These are phyloP conservation scores for Sebastiscus tertius DNA, from an alignment of 2,797 vertebrate genomes.

Conservation along the genomic window DNA sequence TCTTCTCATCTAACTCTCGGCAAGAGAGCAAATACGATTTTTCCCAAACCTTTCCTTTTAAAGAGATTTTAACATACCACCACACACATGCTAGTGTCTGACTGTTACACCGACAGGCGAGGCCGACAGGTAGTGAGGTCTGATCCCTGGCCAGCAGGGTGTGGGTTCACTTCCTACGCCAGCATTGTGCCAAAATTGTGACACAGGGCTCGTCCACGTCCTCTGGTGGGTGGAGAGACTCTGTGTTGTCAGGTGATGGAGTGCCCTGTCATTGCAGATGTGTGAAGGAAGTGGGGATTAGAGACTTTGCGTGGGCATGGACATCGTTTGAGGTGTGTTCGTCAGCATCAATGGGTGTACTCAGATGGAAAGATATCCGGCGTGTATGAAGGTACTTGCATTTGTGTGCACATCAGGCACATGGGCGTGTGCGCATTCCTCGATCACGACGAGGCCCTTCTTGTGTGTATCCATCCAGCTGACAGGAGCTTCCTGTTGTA, in stretches of 20 bases:
- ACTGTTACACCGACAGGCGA: neutral
- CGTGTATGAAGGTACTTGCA: slow-evolving; percentile 1
- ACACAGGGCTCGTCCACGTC: slow-evolving; percentile 38
- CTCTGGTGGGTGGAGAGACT: slow-evolving; percentile 64
- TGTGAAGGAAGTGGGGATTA: slow-evolving; percentile 42
- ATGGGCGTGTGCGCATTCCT: slow-evolving; percentile 60
- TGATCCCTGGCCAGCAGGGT: slow-evolving; percentile 61
- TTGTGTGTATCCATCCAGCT: slow-evolving; percentile 56
- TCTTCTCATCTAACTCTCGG: too few relatives aligned
- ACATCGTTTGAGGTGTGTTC: slow-evolving; percentile 19
- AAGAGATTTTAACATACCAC: neutral
- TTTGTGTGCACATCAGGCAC: slow-evolving; percentile 13
- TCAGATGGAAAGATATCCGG: slow-evolving; percentile 1
- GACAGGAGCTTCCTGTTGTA: slow-evolving; percentile 72
- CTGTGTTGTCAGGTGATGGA: slow-evolving; percentile 55
- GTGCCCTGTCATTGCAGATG: slow-evolving; percentile 49
- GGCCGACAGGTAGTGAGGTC: slow-evolving; percentile 59
- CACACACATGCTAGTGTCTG: neutral
- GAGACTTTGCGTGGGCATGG: slow-evolving; percentile 5
- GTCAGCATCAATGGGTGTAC: slow-evolving; percentile 1
- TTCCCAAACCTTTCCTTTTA: neutral
- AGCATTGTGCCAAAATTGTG: slow-evolving; percentile 55
- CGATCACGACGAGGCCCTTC: slow-evolving; percentile 6
- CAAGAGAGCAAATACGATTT: too few relatives aligned
- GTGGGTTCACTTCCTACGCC: slow-evolving; percentile 70